Evolutionary conservation across 2,113 vertebrate genomes (phyloP).

Genomic region (Oenanthe oenanthe): DNA sequence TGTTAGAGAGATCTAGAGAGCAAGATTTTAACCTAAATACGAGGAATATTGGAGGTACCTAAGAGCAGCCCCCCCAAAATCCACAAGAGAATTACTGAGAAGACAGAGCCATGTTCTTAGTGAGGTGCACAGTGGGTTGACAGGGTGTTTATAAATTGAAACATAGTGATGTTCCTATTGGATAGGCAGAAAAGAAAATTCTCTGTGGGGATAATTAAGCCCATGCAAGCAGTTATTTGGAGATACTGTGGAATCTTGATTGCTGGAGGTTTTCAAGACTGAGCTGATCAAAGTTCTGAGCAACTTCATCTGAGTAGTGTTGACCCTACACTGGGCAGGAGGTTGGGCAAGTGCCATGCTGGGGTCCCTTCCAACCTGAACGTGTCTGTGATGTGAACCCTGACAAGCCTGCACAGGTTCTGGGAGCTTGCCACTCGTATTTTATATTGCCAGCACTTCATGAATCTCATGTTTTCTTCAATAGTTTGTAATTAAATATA

Average conservation of each 20-base stretch:
- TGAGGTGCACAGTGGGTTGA: neutral
- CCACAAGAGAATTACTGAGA: neutral
- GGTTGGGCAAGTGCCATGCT: neutral
- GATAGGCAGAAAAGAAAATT: neutral
- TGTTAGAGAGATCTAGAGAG: neutral
- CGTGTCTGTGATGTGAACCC: neutral
- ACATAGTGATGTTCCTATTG: neutral
- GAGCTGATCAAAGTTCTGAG: neutral
- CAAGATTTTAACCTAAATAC: neutral
- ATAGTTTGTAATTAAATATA: neutral
- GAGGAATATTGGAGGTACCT: neutral
- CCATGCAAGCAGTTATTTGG: neutral
- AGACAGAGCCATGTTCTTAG: neutral
- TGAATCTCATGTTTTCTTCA: neutral
- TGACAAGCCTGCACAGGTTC: neutral
- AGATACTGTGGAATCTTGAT: neutral
- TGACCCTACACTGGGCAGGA: neutral
- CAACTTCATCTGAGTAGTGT: neutral
- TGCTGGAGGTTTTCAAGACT: neutral
- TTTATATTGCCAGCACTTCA: neutral
- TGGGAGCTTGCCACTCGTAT: neutral
- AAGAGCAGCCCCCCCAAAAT: neutral
- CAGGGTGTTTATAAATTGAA: neutral
- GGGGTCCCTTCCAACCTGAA: neutral
- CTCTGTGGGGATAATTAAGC: neutral